phyloP scores from a whole-genome alignment of 2,888 invertebrate genomes.

The Onthophagus sagittarius region DNA sequence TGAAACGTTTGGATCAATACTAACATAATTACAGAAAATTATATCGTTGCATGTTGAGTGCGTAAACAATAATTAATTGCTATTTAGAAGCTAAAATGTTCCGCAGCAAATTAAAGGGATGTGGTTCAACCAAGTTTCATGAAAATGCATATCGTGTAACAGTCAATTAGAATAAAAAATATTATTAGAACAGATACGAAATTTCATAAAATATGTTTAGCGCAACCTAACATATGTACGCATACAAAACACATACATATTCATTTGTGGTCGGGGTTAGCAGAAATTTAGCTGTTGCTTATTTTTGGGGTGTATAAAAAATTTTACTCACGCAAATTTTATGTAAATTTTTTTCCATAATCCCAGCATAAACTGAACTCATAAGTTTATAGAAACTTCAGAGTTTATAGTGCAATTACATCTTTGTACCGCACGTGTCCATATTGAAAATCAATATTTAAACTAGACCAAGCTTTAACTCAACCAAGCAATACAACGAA shows the following conservation, averaged over 20 bases:
- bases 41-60: not conserved
- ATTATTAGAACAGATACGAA: no score
- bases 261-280: not conserved
- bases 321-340: no score
- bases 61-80: not conserved
- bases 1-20: not conserved
- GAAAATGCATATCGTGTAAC: not conserved
- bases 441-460: no score
- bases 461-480: no score
- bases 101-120: not conserved
- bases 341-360: no score
- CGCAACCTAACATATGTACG: not conserved
- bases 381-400: no score
- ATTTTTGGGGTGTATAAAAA: no score
- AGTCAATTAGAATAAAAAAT: no score
- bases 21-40: not conserved
- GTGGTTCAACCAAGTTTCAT: not conserved
- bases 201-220: not conserved
- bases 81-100: not conserved
- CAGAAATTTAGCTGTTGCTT: not conserved
- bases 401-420: no score
- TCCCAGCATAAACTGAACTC: no score
- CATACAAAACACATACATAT: not conserved
- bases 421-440: no score
- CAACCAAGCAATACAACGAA: no score